Conservation (phyloP, 2,888 invertebrate species). For the Argyra leucocephala region DNA sequence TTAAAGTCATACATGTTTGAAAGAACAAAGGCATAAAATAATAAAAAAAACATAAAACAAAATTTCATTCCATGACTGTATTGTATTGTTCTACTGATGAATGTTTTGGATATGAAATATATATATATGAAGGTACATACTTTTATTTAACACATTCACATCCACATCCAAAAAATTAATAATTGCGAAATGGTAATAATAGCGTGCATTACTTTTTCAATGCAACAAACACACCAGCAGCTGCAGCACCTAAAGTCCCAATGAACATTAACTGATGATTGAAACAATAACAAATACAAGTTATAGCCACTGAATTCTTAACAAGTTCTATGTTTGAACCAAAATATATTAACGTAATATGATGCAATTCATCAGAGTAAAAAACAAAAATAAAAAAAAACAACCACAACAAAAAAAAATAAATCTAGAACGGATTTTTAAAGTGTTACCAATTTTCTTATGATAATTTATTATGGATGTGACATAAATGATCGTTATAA, state of each 20-base stretch:
- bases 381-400: too few relatives aligned
- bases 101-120: neutral
- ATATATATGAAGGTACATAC: neutral
- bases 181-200: neutral
- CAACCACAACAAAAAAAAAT: too few relatives aligned
- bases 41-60: neutral
- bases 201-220: neutral
- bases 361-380: too few relatives aligned
- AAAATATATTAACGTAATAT: too few relatives aligned
- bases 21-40: neutral
- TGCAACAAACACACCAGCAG: neutral
- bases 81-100: too few relatives aligned
- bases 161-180: too few relatives aligned
- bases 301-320: neutral
- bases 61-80: neutral
- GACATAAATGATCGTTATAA: too few relatives aligned
- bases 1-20: neutral
- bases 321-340: neutral
- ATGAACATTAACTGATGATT: neutral
- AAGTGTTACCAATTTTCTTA: too few relatives aligned
- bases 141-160: too few relatives aligned
- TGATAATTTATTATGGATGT: too few relatives aligned
- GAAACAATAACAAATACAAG: neutral
- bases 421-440: too few relatives aligned
- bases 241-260: neutral